These are phyloP conservation scores for Tridacna gigas DNA, from an alignment of 2,888 invertebrate species.

Conservation along the genomic window DNA sequence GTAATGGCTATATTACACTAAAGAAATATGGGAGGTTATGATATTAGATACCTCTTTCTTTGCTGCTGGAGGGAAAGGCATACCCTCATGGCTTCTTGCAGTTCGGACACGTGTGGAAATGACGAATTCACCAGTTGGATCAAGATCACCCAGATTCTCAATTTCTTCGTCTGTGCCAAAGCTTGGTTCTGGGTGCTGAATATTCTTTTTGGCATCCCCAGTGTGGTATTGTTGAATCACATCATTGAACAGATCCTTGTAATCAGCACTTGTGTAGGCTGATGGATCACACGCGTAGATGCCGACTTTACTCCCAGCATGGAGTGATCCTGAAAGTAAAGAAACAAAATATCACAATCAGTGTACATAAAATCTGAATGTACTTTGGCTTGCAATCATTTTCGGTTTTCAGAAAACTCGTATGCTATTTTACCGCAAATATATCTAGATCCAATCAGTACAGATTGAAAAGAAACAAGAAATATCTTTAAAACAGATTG, in stretches of 20 bases:
- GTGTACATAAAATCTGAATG: not conserved
- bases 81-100: conserved; percentile 80
- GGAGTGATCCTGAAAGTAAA: conserved; percentile 69
- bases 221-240: conserved; percentile 90
- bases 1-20: too few relatives aligned
- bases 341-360: not conserved
- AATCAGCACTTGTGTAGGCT: conserved; percentile 93
- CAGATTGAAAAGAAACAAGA: too few relatives aligned
- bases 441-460: too few relatives aligned
- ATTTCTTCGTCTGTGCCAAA: conserved; percentile 59
- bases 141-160: conserved; percentile 90
- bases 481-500: too few relatives aligned
- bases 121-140: conserved; percentile 92
- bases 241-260: conserved; percentile 95
- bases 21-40: too few relatives aligned
- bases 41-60: conserved; percentile 82
- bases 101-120: conserved; percentile 85
- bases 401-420: not conserved
- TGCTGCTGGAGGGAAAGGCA: conserved; percentile 89
- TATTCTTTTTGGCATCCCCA: conserved; percentile 45
- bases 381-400: not conserved
- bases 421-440: too few relatives aligned
- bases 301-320: conserved; percentile 86
- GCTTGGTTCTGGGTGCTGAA: conserved; percentile 58
- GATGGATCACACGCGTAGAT: conserved; percentile 99